phyloP scores from a whole-genome alignment of 2,888 invertebrate genomes.

The Euphydryas editha region DNA sequence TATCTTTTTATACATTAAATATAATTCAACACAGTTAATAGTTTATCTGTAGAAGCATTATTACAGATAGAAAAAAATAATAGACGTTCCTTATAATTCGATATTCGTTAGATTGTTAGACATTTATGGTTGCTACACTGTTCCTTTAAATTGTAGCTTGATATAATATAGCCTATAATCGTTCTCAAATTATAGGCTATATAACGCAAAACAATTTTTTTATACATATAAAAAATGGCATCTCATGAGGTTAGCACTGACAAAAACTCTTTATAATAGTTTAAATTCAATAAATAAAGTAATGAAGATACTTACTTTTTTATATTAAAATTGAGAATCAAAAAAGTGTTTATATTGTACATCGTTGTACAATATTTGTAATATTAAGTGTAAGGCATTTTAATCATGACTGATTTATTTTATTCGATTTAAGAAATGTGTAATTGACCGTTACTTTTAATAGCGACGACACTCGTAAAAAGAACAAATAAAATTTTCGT shows the following conservation, averaged over 20 bases:
- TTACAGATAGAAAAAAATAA: too few relatives aligned
- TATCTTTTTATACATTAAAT: too few relatives aligned
- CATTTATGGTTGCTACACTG: neutral
- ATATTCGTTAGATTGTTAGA: too few relatives aligned
- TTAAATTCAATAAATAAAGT: neutral
- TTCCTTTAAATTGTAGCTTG: too few relatives aligned
- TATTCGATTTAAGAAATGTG: conserved; percentile 7
- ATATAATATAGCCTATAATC: neutral
- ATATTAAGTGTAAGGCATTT: neutral
- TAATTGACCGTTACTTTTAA: conserved; percentile 16
- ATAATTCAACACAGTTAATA: too few relatives aligned
- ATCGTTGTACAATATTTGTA: neutral
- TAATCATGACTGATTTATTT: conserved; percentile 16
- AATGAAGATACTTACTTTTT: neutral
- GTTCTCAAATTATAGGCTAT: too few relatives aligned
- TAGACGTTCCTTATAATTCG: neutral
- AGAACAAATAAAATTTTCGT: neutral
- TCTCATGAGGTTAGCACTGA: neutral
- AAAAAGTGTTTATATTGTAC: neutral
- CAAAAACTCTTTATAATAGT: too few relatives aligned
- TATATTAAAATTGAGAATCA: neutral
- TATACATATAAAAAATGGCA: neutral
- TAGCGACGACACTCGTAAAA: neutral
- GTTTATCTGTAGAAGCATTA: neutral
- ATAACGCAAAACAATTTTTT: too few relatives aligned